phyloP scores from a whole-genome alignment of 2,888 invertebrate genomes.

The Cotesia congregata region DNA sequence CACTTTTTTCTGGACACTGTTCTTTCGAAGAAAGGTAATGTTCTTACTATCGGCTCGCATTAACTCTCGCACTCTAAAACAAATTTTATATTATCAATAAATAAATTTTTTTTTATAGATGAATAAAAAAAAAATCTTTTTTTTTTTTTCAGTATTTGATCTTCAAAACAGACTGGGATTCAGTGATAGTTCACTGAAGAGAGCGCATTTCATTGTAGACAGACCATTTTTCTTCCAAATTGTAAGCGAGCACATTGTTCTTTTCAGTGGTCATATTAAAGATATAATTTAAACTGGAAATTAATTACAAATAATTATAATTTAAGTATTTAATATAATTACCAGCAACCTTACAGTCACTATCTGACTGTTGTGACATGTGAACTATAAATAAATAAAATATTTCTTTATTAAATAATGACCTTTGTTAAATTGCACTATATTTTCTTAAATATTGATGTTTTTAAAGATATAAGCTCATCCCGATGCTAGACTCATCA shows the following conservation, averaged over 20 bases:
- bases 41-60: neutral
- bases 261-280: slow-evolving; percentile 15
- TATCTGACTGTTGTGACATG: too few species aligned
- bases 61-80: neutral
- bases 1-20: slow-evolving; percentile 42
- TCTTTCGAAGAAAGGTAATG: slow-evolving; percentile 30
- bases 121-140: neutral
- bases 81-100: too few species aligned
- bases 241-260: slow-evolving; percentile 1
- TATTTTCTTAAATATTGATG: too few species aligned
- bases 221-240: slow-evolving; percentile 40
- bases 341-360: too few species aligned
- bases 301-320: neutral
- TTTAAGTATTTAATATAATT: neutral
- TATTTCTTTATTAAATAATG: too few species aligned
- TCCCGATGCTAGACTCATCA: too few species aligned
- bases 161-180: slow-evolving; percentile 34
- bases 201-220: slow-evolving; percentile 32
- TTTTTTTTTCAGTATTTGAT: slow-evolving; percentile 36
- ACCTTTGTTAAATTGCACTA: too few species aligned
- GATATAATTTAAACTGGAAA: neutral
- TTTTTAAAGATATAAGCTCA: too few species aligned
- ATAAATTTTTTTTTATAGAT: too few species aligned
- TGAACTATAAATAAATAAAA: too few species aligned
- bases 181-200: slow-evolving; percentile 7